Evolutionary conservation across 2,113 vertebrate species (phyloP), one percentile per base, ranked within the genome.

Genomic region (Myotis lucifugus): DNA sequence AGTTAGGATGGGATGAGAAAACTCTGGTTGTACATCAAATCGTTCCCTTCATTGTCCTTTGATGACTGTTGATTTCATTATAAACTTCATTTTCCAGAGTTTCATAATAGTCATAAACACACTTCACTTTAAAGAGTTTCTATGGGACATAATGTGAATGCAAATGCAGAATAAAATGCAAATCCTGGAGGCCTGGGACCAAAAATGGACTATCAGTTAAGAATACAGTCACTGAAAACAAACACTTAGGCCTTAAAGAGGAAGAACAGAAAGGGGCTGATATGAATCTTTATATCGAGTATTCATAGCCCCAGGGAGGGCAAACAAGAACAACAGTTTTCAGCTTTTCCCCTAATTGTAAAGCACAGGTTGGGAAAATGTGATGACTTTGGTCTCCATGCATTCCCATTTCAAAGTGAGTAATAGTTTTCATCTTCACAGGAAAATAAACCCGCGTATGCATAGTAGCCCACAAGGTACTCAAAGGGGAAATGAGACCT

Each of bases 191-290:
- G 54, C 54, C 84, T 96, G 88, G 66, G 93, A 93, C 91, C 67
- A 86, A 83, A 92, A 95, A 96, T 52, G 66, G 1, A 97, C 97
- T 90, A 82, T 46, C 97, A 96, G 93, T 37, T 95, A 96, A 95
- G 3, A 69, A 96, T 78, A 79, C 66, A 1, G 0, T 88, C 88
- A 73, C 87, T 46, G 70, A 76, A 93, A 97, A 85, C 10, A 95
- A 94, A 94, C 85, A 92, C 19, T 95, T 42, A 64, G 46, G 87
- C 64, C 67, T 92, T 34, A 15, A 9, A 91, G 4, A 29, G 69
- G 77, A 32, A 85, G 88, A 96, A 82, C 90, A 85, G 11, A 34
- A 19, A 8, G 69, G 79, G 29, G 32, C 50, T 0, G 0, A 94
- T n/a, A 90, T 27, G 90, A 69, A 81, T 91, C 93, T 96, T 77